These are phyloP conservation scores for Orestias chungarensis DNA, from an alignment of 2,797 vertebrate species.

Conservation along the genomic window DNA sequence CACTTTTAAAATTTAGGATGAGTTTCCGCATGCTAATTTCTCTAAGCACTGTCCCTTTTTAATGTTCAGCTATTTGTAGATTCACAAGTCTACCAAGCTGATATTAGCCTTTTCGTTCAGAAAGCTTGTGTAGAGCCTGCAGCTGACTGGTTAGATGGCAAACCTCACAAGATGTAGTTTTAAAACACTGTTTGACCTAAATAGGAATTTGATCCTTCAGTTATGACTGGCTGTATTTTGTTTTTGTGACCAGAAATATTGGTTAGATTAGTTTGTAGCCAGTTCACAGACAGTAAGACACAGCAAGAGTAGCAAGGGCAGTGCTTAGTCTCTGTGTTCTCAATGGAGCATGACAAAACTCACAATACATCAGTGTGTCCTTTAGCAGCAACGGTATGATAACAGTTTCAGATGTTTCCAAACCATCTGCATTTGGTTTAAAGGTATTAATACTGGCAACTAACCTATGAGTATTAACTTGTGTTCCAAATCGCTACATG, in stretches of 20 bases:
- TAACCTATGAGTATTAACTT: background rate
- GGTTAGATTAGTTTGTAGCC: background rate
- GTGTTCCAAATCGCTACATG: background rate
- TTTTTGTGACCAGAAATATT: no score
- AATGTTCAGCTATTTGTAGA: background rate
- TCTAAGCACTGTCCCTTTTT: background rate
- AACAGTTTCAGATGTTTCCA: background rate
- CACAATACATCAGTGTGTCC: background rate
- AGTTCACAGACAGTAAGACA: background rate
- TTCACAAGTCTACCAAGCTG: background rate
- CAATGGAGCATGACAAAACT: background rate
- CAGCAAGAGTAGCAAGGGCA: no score
- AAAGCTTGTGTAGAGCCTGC: background rate
- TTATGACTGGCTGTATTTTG: background rate
- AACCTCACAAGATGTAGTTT: background rate
- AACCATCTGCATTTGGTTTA: background rate
- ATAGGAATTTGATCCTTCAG: background rate
- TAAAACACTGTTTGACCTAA: background rate
- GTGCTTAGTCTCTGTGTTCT: no score
- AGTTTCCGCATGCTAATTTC: background rate
- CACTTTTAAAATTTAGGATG: background rate
- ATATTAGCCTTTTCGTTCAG: background rate
- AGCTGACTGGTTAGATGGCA: background rate
- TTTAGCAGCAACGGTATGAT: background rate
- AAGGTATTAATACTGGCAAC: background rate